Conservation (phyloP, 2,113 vertebrate genomes). For the Cololabis saira region DNA sequence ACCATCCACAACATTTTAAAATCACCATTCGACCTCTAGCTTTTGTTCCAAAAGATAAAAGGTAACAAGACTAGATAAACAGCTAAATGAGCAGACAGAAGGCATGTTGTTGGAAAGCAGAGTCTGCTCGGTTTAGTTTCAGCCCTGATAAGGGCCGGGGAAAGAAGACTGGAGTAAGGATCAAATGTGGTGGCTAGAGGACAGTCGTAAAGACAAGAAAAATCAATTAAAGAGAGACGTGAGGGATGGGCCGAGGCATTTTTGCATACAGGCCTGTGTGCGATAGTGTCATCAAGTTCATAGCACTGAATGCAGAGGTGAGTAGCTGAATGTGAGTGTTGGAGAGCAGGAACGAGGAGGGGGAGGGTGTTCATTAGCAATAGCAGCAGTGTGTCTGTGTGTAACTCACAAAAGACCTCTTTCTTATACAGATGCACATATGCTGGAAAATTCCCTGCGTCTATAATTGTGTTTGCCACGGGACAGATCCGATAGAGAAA, state of each 20-base stretch:
- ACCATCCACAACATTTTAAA: background rate
- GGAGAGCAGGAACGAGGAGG: constrained; percentile 12
- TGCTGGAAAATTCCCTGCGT: background rate
- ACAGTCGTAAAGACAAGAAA: constrained; percentile 38
- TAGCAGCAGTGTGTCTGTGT: constrained; percentile 3
- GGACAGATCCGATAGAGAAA: background rate
- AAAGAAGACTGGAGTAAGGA: constrained; percentile 36
- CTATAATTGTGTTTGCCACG: background rate
- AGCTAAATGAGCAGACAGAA: background rate
- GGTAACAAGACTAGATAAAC: background rate
- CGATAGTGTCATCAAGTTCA: constrained; percentile 58
- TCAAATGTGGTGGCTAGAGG: constrained; percentile 49
- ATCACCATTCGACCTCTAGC: background rate
- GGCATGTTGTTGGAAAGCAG: constrained; percentile 20
- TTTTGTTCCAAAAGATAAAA: background rate
- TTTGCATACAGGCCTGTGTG: constrained; percentile 21
- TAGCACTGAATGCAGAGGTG: constrained; percentile 20
- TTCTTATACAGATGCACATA: constrained; percentile 1
- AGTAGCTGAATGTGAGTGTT: constrained; percentile 56
- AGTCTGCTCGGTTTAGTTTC: constrained; percentile 45
- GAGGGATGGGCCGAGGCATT: background rate
- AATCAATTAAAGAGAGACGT: constrained; percentile 59
- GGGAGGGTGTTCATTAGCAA: constrained; percentile 12
- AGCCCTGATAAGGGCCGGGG: constrained; percentile 32
- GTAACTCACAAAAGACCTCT: too few relatives aligned